Evolutionary conservation across 2,113 vertebrate species (phyloP).

Genomic region (Perognathus longimembris): DNA sequence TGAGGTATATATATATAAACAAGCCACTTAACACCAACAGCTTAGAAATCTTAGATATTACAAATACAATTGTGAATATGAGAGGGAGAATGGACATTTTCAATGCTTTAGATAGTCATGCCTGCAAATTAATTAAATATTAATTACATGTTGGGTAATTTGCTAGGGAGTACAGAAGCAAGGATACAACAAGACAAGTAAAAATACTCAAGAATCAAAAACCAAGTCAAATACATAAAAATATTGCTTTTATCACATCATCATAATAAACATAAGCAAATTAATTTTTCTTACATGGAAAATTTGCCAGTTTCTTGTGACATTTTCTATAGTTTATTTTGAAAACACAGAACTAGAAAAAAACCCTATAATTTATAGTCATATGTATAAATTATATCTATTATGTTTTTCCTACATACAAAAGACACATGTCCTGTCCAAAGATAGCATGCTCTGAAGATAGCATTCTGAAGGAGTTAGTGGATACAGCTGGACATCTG

Average conservation of each 20-base stretch:
- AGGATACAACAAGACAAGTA: conserved; percentile 52
- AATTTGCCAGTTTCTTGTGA: conserved; percentile 60
- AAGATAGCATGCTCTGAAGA: conserved; percentile 59
- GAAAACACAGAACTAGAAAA: conserved; percentile 37
- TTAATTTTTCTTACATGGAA: conserved; percentile 62
- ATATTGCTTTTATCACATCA: conserved; percentile 37
- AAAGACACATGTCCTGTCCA: conserved; percentile 40
- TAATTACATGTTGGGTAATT: conserved; percentile 37
- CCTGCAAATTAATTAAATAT: conserved; percentile 43
- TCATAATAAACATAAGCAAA: conserved; percentile 56
- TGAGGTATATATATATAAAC: conserved; percentile 49
- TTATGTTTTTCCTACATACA: conserved; percentile 50
- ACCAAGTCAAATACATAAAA: conserved; percentile 22
- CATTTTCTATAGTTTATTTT: conserved; percentile 43
- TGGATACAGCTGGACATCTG: conserved; percentile 56
- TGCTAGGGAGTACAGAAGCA: conserved; percentile 66
- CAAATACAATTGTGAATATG: conserved; percentile 34
- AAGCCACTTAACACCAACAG: conserved; percentile 37
- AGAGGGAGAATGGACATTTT: conserved; percentile 46
- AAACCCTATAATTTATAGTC: conserved; percentile 17
- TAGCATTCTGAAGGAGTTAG: conserved; percentile 49
- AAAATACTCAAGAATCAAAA: conserved; percentile 66
- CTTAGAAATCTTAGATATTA: conserved; percentile 53
- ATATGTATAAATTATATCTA: conserved; percentile 24
- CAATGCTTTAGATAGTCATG: conserved; percentile 62